phyloP scores from a whole-genome alignment of 2,113 vertebrate genomes.

The Choloepus hoffmanni region DNA sequence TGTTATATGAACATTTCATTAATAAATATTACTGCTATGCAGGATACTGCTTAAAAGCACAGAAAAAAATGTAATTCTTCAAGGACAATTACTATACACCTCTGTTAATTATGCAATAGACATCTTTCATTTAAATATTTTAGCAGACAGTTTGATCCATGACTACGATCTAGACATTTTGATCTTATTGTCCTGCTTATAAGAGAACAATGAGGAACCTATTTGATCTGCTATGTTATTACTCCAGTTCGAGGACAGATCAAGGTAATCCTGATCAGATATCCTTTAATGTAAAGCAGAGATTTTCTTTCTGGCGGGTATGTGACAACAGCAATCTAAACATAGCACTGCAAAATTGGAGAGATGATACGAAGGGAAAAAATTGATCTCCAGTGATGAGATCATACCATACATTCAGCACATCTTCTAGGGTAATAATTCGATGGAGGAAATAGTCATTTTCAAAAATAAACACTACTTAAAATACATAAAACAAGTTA shows the following conservation, averaged over 20 bases:
- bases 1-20: fast-evolving
- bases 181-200: fast-evolving
- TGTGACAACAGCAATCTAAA: background rate
- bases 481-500: background rate
- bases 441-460: background rate
- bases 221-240: background rate
- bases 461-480: constrained; percentile 7
- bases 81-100: background rate
- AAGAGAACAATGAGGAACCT: background rate
- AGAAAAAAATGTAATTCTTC: background rate
- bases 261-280: background rate
- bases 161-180: background rate
- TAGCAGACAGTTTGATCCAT: background rate
- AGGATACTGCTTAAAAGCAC: background rate
- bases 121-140: background rate
- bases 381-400: background rate
- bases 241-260: background rate
- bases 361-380: background rate
- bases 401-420: background rate
- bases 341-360: background rate
- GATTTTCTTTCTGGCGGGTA: background rate
- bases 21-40: background rate
- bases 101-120: background rate
- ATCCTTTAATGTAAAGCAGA: background rate
- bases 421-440: background rate